Conservation (phyloP, 2,113 vertebrate genomes). For the Lepus timidus region DNA sequence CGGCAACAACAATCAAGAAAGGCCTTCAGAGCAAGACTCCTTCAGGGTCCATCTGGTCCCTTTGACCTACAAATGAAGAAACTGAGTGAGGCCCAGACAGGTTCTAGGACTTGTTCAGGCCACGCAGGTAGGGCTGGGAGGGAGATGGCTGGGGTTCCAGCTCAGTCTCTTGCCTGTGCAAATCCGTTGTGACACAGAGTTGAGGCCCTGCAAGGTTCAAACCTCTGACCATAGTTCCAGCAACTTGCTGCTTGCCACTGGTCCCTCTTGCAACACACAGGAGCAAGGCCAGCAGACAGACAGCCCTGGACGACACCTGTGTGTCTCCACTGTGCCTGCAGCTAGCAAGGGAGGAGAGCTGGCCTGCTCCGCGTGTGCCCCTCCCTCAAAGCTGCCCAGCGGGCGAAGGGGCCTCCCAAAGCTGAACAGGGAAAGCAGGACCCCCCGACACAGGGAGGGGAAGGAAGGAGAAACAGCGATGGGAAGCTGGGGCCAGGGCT, state of each 20-base stretch:
- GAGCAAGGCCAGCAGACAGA: background rate
- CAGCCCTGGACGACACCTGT: background rate
- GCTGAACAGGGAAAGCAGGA: constrained; percentile 26
- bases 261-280: background rate
- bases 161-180: background rate
- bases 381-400: constrained; percentile 40
- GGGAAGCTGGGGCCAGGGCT: constrained; percentile 62
- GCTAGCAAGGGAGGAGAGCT: constrained; percentile 4
- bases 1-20: background rate
- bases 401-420: background rate
- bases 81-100: background rate
- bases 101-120: background rate
- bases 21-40: background rate
- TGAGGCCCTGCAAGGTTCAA: background rate
- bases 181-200: background rate
- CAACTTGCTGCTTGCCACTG: background rate
- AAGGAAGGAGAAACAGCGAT: background rate
- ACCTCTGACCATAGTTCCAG: background rate
- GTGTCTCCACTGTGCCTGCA: background rate
- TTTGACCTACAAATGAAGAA: background rate
- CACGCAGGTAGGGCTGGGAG: background rate
- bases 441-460: background rate
- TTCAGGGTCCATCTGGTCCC: background rate
- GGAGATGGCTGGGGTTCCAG: background rate
- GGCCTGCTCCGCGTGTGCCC: background rate